Percentiles rank a stretch among this genome's conserved stretches.
phyloP scores from a whole-genome alignment of 2,888 invertebrate species.

The Coecobrya sp. region DNA sequence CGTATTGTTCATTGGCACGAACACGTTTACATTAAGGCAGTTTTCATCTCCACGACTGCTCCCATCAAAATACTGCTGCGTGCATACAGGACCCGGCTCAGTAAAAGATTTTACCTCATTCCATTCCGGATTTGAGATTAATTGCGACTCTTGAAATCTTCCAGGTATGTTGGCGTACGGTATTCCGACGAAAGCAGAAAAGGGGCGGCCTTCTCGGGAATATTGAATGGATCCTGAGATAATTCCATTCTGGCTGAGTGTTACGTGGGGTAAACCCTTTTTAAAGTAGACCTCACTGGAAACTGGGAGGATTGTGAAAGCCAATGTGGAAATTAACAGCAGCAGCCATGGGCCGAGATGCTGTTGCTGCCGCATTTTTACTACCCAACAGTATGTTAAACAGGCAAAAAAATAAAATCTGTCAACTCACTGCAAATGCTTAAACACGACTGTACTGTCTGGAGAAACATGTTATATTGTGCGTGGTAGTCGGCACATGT shows the following conservation, averaged over 20 bases:
- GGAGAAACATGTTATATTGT: no score
- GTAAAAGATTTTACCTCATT: constrained; percentile 30
- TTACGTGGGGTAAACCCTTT: constrained; percentile 34
- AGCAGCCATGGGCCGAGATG: no score
- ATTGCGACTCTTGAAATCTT: constrained; percentile 20
- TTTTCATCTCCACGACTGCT: background rate
- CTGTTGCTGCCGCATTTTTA: no score
- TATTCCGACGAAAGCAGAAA: constrained; percentile 1
- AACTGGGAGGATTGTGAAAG: background rate
- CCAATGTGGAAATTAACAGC: no score
- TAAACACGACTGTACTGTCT: no score
- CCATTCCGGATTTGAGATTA: constrained; percentile 19
- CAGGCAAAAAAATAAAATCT: no score
- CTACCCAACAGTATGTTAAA: no score
- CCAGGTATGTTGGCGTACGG: background rate
- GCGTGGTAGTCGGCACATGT: no score
- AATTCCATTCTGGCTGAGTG: background rate
- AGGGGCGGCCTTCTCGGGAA: constrained; percentile 45
- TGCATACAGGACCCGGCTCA: constrained; percentile 49
- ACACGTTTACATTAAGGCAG: constrained; percentile 37
- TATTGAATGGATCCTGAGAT: constrained; percentile 9
- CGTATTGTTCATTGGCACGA: constrained; percentile 37
- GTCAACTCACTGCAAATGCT: no score
- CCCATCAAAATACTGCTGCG: constrained; percentile 5
- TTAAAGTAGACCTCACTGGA: constrained; percentile 20